These are phyloP conservation scores for Cercopithecus mona DNA, from an alignment of 2,113 vertebrate genomes.

Conservation along the genomic window DNA sequence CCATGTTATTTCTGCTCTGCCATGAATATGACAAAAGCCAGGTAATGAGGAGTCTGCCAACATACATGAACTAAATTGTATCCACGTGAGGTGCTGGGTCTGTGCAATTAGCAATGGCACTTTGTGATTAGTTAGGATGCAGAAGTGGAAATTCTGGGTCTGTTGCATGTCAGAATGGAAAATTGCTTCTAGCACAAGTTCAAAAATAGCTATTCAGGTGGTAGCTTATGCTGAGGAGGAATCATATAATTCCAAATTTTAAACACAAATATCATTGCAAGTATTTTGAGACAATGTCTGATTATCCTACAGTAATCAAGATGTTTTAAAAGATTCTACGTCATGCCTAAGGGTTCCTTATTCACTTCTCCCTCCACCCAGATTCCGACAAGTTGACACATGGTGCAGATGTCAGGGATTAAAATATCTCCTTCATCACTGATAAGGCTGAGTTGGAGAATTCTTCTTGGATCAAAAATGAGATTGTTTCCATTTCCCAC, in stretches of 20 bases:
- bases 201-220: not conserved
- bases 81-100: not conserved
- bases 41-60: not conserved
- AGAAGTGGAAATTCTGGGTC: not conserved
- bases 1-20: not conserved
- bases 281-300: not conserved
- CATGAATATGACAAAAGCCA: not conserved
- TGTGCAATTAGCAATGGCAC: not conserved
- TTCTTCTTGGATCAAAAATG: not conserved
- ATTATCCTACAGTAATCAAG: not conserved
- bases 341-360: not conserved
- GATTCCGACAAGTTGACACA: not conserved
- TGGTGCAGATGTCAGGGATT: not conserved
- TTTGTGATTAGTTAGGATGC: not conserved
- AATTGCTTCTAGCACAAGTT: not conserved
- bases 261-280: not conserved
- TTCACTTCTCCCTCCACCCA: not conserved
- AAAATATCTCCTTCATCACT: not conserved
- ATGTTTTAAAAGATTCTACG: not conserved
- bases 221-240: not conserved
- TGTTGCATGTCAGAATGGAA: not conserved
- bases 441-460: not conserved
- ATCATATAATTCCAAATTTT: not conserved
- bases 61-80: not conserved
- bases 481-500: not conserved